These are phyloP conservation scores for Limnephilus rhombicus DNA, from an alignment of 2,888 invertebrate genomes.

Conservation along the genomic window DNA sequence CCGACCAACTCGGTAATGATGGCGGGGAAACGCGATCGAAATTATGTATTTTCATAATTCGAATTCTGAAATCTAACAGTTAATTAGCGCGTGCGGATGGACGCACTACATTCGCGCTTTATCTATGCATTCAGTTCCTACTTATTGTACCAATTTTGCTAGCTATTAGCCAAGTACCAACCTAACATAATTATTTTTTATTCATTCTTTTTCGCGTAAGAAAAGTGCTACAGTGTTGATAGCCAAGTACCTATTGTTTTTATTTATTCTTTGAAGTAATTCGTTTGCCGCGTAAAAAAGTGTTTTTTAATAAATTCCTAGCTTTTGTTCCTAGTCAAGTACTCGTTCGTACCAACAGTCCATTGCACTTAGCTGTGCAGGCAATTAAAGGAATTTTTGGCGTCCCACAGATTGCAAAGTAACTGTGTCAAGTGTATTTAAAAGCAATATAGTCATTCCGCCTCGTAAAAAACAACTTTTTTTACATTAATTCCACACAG, in stretches of 20 bases:
- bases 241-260: not conserved
- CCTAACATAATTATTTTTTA: too few species aligned
- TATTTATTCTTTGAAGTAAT: not conserved
- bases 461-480: too few species aligned
- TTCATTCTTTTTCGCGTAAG: too few species aligned
- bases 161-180: not conserved
- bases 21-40: slow-evolving; percentile 43
- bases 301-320: not conserved
- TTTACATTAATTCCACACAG: too few species aligned
- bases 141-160: not conserved
- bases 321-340: not conserved
- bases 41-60: not conserved
- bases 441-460: too few species aligned
- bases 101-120: slow-evolving; percentile 39
- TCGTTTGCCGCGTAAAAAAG: not conserved
- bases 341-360: too few species aligned
- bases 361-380: too few species aligned
- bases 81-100: slow-evolving; percentile 44
- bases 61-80: slow-evolving; percentile 47
- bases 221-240: not conserved
- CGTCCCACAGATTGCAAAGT: too few species aligned
- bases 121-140: not conserved
- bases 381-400: too few species aligned
- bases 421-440: too few species aligned
- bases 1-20: slow-evolving; percentile 20